Evolutionary conservation across 2,113 vertebrate genomes (phyloP), one percentile per base, ranked within the genome.

Genomic region (Sciurus niger): DNA sequence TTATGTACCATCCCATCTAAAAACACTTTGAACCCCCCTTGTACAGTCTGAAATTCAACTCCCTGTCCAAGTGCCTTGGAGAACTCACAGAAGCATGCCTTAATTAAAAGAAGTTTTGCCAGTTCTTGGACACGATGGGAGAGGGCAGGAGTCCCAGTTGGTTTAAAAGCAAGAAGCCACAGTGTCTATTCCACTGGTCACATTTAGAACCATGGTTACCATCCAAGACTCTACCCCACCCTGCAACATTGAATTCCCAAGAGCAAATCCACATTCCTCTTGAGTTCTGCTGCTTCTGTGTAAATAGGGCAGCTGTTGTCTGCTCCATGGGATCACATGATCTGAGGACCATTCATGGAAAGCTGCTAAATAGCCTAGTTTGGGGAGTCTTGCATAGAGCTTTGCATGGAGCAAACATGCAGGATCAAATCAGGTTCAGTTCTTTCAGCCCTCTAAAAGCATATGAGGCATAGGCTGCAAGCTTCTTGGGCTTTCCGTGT

Each of bases 61-160:
- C 55, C 87, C 79, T 94, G 80, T 94, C 92, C 93, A 95, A 97
- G 98, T 98, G 98, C 98, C 98, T 98, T 98, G 98, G 96, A 97
- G 84, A 97, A 97, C 98, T 94, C 83, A 60, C 40, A 97, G 65
- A 46, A 97, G 95, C 95, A 97, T 51, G 84, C 93, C 96, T 98
- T 98, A 98, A 95, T 82, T 91, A 32, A 94, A 92, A 83, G 58
- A 94, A 89, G 74, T 96, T 97, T 97, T 88, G 92, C 93, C 89
- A 53, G 91, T 70, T 80, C 93, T 93, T 85, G 96, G 34, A 58
- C 89, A 46, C 85, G 79, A 34, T 70, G 86, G 18, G 85, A 89
- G 90, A 97, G 74, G 48, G 51, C n/a, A 40, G 68, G 48, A 94
- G 7, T 67, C 53, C 60, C 53, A 74, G 8, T 93, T 90, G 78